These are phyloP conservation scores for Ciconia maguari DNA, from an alignment of 2,113 vertebrate genomes.

Conservation along the genomic window DNA sequence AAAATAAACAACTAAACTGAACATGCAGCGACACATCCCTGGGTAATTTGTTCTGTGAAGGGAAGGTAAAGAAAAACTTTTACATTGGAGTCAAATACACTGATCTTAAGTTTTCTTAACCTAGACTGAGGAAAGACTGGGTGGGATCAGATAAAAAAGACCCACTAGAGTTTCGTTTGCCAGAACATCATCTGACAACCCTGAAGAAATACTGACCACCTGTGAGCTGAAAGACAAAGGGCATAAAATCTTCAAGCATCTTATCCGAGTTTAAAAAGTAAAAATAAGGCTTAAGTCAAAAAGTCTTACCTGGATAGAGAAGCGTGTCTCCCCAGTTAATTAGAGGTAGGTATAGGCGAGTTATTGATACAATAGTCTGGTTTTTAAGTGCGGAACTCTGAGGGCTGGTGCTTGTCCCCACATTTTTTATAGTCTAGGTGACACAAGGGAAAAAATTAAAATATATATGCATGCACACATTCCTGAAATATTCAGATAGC, in stretches of 20 bases:
- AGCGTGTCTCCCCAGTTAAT: neutral
- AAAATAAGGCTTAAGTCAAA: neutral
- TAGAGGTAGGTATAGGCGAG: neutral
- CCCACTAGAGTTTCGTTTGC: neutral
- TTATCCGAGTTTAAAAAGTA: neutral
- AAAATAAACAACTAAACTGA: neutral
- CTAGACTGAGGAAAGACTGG: neutral
- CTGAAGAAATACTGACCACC: neutral
- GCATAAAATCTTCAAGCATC: neutral
- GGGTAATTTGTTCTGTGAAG: neutral
- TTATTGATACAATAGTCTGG: accelerated
- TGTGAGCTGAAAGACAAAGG: neutral
- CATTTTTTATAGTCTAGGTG: too few relatives aligned
- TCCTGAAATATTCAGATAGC: neutral
- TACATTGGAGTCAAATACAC: neutral
- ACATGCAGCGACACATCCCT: neutral
- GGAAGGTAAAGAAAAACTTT: neutral
- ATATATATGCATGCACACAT: accelerated
- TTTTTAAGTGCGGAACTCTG: neutral
- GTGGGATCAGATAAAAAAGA: neutral
- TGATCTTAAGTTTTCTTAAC: neutral
- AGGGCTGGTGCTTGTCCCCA: neutral
- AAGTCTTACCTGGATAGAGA: neutral
- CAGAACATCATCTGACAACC: neutral
- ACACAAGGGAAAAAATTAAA: neutral